Evolutionary conservation across 2,113 vertebrate genomes (phyloP).

Genomic region (Tetrao urogallus): DNA sequence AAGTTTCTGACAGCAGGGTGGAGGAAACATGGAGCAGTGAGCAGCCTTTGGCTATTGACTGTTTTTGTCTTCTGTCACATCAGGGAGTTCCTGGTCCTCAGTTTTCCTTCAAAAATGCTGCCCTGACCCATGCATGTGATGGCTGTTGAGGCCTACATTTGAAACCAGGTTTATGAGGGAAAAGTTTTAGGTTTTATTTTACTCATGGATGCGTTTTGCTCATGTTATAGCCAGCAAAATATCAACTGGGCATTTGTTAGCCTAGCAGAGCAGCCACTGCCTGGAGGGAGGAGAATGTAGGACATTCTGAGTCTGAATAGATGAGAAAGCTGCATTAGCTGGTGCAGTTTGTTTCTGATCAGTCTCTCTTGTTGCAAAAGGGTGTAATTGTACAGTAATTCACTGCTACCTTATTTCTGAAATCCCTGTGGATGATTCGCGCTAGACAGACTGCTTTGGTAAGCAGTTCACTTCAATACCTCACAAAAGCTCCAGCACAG

Average conservation of each 20-base stretch:
- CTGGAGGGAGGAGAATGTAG: background rate
- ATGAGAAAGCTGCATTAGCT: background rate
- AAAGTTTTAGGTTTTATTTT: background rate
- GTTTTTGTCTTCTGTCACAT: background rate
- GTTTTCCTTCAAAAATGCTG: background rate
- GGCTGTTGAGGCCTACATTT: background rate
- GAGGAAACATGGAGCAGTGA: background rate
- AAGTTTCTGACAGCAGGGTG: background rate
- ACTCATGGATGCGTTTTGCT: background rate
- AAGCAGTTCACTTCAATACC: conserved; percentile 60
- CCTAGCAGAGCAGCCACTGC: background rate
- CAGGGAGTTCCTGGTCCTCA: background rate
- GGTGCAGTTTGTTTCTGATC: background rate
- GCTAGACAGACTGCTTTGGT: conserved; percentile 60
- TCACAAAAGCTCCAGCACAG: conserved; percentile 42
- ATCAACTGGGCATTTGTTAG: background rate
- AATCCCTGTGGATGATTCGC: conserved; percentile 50
- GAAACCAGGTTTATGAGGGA: background rate
- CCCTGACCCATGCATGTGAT: fast-evolving
- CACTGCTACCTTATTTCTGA: conserved; percentile 53
- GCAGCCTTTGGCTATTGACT: background rate
- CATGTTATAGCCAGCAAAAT: background rate
- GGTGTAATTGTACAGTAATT: conserved; percentile 38
- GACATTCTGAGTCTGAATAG: conserved; percentile 15
- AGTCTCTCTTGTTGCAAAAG: background rate